A percentile compares a stretch with the other conserved stretches of the same genome.
Conservation (phyloP, 2,888 invertebrate genomes). For the Lysandra bellargus region DNA sequence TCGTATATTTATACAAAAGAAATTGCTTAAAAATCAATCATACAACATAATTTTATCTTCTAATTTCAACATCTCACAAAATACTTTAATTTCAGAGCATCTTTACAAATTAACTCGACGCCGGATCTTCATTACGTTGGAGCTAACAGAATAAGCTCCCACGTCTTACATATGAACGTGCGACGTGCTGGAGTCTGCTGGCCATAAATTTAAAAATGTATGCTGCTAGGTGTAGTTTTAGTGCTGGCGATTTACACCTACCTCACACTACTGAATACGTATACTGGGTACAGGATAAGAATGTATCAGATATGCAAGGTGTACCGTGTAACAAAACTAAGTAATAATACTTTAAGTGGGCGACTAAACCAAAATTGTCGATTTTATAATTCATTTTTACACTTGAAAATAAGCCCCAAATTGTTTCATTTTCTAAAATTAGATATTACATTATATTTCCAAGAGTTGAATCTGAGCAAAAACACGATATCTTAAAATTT, state of each 20-base stretch:
- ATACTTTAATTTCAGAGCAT: neutral
- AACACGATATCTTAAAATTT: too few relatives aligned
- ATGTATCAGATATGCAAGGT: neutral
- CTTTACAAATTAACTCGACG: neutral
- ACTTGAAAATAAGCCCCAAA: too few relatives aligned
- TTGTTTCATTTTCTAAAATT: too few relatives aligned
- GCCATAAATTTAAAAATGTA: slow-evolving; percentile 59
- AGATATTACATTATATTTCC: too few relatives aligned
- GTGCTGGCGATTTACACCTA: slow-evolving; percentile 36
- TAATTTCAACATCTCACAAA: neutral
- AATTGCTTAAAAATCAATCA: neutral
- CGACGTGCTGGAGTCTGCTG: slow-evolving; percentile 43
- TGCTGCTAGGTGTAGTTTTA: slow-evolving; percentile 41
- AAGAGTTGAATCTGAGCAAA: too few relatives aligned
- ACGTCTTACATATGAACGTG: slow-evolving; percentile 46
- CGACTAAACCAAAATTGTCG: too few relatives aligned
- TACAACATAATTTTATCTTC: neutral
- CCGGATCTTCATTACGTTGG: slow-evolving; percentile 34
- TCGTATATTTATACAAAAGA: too few relatives aligned
- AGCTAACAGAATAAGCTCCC: slow-evolving; percentile 37
- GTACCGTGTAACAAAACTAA: too few relatives aligned
- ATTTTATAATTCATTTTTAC: too few relatives aligned
- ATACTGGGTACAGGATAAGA: neutral
- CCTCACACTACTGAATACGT: neutral
- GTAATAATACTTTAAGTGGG: too few relatives aligned